A percentile compares a stretch with the other conserved stretches of the same genome.
Conservation (phyloP, 1,140 invertebrate genomes). For the Drosophila gunungcola region DNA sequence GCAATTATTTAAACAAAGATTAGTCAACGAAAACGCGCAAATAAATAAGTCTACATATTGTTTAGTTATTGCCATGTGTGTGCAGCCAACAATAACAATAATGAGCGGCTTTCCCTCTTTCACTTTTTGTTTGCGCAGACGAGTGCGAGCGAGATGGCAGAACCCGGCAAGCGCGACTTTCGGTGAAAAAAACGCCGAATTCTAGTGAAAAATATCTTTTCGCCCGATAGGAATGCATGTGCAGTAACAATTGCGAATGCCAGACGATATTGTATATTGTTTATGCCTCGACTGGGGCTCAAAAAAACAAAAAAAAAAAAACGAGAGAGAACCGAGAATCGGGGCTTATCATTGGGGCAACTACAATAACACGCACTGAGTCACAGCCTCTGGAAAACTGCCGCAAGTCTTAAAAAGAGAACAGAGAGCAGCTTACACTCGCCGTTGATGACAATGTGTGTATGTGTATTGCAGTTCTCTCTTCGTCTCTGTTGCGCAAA, state of each 20-base stretch:
- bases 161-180: slow-evolving; percentile 18
- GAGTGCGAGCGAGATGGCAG: slow-evolving; percentile 11
- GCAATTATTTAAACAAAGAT: slow-evolving; percentile 76
- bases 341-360: slow-evolving; percentile 20
- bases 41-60: slow-evolving; percentile 58
- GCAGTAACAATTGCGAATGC: slow-evolving; percentile 14
- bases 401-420: slow-evolving; percentile 21
- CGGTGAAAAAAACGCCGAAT: slow-evolving; percentile 8
- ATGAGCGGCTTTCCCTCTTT: slow-evolving; percentile 19
- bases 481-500: slow-evolving; percentile 74
- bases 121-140: slow-evolving; percentile 16
- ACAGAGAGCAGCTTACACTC: slow-evolving; percentile 42
- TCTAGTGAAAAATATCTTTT: slow-evolving; percentile 20
- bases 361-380: slow-evolving; percentile 22
- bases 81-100: slow-evolving; percentile 28
- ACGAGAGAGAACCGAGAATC: slow-evolving; percentile 3
- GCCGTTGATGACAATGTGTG: background rate
- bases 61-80: slow-evolving; percentile 60
- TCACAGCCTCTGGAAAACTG: slow-evolving; percentile 28
- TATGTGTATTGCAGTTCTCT: slow-evolving; percentile 29
- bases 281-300: slow-evolving; percentile 5
- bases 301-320: slow-evolving; percentile 6
- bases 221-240: slow-evolving; percentile 19
- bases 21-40: slow-evolving; percentile 64
- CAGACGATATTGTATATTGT: slow-evolving; percentile 15